Conservation (phyloP, 2,113 vertebrate genomes). For the Cepphus grylle region DNA sequence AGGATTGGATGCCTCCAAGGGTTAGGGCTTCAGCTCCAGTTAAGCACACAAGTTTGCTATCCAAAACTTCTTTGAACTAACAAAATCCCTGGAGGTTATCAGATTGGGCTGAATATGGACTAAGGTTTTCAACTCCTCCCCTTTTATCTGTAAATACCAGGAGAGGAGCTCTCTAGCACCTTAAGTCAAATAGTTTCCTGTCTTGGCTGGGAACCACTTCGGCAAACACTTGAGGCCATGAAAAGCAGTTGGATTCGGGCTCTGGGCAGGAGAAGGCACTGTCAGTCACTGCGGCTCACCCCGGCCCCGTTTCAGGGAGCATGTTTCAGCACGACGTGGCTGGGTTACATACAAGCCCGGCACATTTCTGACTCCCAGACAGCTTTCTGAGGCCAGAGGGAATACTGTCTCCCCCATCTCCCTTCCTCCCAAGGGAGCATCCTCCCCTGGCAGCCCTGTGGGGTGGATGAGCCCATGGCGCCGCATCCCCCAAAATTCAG, state of each 20-base stretch:
- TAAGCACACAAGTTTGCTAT: constrained; percentile 21
- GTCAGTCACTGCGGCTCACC: constrained; percentile 43
- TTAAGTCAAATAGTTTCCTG: constrained; percentile 59
- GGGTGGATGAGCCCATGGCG: rapidly evolving
- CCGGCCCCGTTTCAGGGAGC: background rate
- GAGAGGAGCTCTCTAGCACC: constrained; percentile 45
- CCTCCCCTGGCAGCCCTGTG: rapidly evolving
- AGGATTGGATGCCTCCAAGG: constrained; percentile 51
- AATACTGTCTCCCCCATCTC: background rate
- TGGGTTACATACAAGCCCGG: background rate
- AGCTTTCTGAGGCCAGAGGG: background rate
- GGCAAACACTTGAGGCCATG: constrained; percentile 48
- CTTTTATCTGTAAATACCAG: constrained; percentile 61
- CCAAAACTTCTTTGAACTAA: constrained; percentile 56
- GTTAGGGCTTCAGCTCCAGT: constrained; percentile 10
- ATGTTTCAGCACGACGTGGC: background rate
- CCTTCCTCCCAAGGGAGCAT: background rate
- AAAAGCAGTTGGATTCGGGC: constrained; percentile 14
- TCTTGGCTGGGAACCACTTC: constrained; percentile 44
- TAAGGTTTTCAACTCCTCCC: constrained; percentile 54
- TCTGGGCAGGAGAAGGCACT: constrained; percentile 20
- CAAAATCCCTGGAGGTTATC: constrained; percentile 57
- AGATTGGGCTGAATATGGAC: constrained; percentile 47
- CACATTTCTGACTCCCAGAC: constrained; percentile 10
- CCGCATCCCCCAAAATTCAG: background rate